Evolutionary conservation across 1,140 invertebrate genomes (phyloP).

Genomic region (Papilio machaon): DNA sequence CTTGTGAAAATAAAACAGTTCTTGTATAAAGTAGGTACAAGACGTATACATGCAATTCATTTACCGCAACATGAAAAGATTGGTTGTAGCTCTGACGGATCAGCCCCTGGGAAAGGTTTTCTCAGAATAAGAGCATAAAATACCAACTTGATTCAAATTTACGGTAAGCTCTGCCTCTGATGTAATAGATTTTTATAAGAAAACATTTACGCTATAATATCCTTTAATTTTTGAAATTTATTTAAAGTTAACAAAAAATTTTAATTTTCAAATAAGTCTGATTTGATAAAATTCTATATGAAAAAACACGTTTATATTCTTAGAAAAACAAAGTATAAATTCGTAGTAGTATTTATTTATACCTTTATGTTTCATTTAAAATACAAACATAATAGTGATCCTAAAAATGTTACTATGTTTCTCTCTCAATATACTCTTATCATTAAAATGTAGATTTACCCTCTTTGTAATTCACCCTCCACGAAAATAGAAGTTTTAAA

Average conservation of each 20-base stretch:
- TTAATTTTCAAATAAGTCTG: background rate
- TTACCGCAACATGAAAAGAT: slow-evolving; percentile 14
- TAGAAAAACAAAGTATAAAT: too few relatives aligned
- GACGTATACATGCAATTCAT: slow-evolving; percentile 12
- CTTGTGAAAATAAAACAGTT: background rate
- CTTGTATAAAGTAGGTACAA: background rate
- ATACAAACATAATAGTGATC: too few relatives aligned
- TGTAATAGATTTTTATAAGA: background rate
- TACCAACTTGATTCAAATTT: slow-evolving; percentile 4
- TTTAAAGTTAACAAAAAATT: background rate
- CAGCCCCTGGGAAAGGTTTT: slow-evolving; percentile 13
- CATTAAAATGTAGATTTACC: background rate
- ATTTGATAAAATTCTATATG: too few relatives aligned
- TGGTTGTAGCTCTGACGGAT: slow-evolving; percentile 12
- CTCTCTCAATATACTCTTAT: background rate
- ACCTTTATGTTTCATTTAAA: too few relatives aligned
- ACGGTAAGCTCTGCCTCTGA: background rate
- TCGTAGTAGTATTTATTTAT: too few relatives aligned
- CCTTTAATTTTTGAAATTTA: background rate
- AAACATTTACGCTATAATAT: background rate
- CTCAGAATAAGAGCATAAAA: background rate
- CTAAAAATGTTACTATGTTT: too few relatives aligned
- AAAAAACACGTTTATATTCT: too few relatives aligned
- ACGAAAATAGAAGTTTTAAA: slow-evolving; percentile 16
- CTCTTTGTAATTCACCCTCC: background rate